Evolutionary conservation across 2,888 invertebrate genomes (phyloP).

Genomic region (Machimus atricapillus): DNA sequence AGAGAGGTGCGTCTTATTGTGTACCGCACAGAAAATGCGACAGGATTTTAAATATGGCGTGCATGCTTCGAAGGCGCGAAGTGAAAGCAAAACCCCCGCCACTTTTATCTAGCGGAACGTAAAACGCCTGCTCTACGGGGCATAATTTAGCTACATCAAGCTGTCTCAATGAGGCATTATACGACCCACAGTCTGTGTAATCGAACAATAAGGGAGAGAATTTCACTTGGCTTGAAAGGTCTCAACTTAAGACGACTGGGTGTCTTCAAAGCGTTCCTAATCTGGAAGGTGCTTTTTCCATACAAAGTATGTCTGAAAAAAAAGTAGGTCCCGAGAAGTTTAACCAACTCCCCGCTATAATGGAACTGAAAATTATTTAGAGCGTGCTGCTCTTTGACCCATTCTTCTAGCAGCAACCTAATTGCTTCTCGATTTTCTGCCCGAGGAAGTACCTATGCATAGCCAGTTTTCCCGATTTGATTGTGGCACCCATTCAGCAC

Average conservation of each 20-base stretch:
- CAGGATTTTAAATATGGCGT: not conserved
- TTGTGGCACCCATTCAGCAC: not conserved
- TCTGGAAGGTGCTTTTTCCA: not conserved
- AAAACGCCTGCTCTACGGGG: not conserved
- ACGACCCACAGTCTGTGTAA: not conserved
- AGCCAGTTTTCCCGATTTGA: not conserved
- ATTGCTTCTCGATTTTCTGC: conserved; percentile 1
- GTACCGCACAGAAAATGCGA: not conserved
- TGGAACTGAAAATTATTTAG: not conserved
- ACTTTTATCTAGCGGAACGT: not conserved
- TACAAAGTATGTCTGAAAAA: not conserved
- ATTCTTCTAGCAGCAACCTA: not conserved
- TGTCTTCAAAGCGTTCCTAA: not conserved
- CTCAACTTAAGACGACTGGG: not conserved
- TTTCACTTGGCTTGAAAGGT: not conserved
- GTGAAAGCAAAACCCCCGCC: not conserved
- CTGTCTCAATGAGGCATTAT: not conserved
- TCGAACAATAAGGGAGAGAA: not conserved
- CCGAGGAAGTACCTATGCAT: not conserved
- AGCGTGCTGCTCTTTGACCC: conserved; percentile 8
- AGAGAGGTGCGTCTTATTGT: not conserved
- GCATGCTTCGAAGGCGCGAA: not conserved
- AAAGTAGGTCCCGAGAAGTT: not conserved
- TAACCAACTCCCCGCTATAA: not conserved
- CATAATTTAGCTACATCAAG: not conserved